These are phyloP conservation scores for Drosophila repleta DNA, from an alignment of 1,140 invertebrate genomes.

Conservation along the genomic window DNA sequence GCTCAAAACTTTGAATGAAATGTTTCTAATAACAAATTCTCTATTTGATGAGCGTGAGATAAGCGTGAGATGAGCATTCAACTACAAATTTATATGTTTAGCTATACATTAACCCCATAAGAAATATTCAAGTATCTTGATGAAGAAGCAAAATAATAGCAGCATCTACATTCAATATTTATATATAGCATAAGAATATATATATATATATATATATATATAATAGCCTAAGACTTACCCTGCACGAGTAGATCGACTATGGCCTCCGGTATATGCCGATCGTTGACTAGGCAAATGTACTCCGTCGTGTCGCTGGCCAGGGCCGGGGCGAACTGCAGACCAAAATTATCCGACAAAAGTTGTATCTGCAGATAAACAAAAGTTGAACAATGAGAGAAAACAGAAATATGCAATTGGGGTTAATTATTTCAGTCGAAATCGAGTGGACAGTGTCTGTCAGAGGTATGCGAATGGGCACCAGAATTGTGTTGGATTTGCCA, in stretches of 20 bases:
- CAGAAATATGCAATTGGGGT: slow-evolving; percentile 1
- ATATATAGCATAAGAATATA: too few relatives aligned
- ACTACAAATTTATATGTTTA: too few relatives aligned
- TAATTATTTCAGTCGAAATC: slow-evolving; percentile 20
- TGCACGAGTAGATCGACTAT: slow-evolving; percentile 88
- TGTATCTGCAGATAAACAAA: slow-evolving; percentile 83
- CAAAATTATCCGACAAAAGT: slow-evolving; percentile 86
- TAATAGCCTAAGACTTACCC: slow-evolving; percentile 85
- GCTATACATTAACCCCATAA: too few relatives aligned
- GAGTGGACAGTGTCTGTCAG: neutral
- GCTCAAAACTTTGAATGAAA: too few relatives aligned
- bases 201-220: neutral
- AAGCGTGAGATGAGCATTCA: too few relatives aligned
- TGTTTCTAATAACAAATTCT: too few relatives aligned
- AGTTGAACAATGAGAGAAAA: slow-evolving; percentile 6
- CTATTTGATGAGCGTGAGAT: too few relatives aligned
- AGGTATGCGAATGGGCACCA: neutral
- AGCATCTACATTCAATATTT: too few relatives aligned
- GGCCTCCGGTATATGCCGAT: slow-evolving; percentile 87
- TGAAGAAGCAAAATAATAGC: too few relatives aligned
- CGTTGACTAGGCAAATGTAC: slow-evolving; percentile 89
- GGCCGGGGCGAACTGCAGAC: slow-evolving; percentile 87
- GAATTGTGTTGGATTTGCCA: slow-evolving; percentile 25
- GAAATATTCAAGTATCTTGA: too few relatives aligned
- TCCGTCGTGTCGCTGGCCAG: slow-evolving; percentile 87